These are phyloP conservation scores for Drosophila nr. perissopoda DNA, from an alignment of 2,888 invertebrate species.

Conservation along the genomic window DNA sequence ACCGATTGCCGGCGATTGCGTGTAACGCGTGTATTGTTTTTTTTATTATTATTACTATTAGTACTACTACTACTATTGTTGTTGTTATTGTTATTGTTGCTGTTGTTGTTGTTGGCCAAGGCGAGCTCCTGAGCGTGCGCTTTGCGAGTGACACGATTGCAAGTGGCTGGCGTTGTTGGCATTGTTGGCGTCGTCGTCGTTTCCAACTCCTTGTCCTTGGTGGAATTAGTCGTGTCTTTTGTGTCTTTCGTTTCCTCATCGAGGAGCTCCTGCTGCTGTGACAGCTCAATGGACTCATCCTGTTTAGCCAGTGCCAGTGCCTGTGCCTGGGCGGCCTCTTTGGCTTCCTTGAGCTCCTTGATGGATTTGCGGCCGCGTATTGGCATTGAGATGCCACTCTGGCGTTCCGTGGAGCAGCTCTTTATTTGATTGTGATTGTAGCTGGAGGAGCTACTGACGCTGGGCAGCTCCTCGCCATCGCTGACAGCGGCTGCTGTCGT, in stretches of 20 bases:
- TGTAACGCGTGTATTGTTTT: slow-evolving; percentile 79
- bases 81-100: slow-evolving; percentile 61
- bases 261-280: slow-evolving; percentile 30
- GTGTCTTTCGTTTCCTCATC: slow-evolving; percentile 56
- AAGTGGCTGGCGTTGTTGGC: slow-evolving; percentile 35
- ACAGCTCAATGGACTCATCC: slow-evolving; percentile 49
- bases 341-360: slow-evolving; percentile 73
- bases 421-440: slow-evolving; percentile 39
- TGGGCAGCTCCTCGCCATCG: slow-evolving; percentile 50
- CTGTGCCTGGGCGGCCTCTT: slow-evolving; percentile 46
- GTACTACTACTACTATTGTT: slow-evolving; percentile 63
- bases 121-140: slow-evolving; percentile 79
- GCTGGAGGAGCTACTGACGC: slow-evolving; percentile 21
- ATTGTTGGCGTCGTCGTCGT: slow-evolving; percentile 32
- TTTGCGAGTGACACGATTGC: slow-evolving; percentile 83
- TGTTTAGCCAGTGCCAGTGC: slow-evolving; percentile 35
- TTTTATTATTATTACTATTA: slow-evolving; percentile 50
- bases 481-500: slow-evolving; percentile 19
- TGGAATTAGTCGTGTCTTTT: slow-evolving; percentile 44
- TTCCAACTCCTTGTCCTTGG: slow-evolving; percentile 44
- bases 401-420: slow-evolving; percentile 59
- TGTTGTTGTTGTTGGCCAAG: slow-evolving; percentile 61
- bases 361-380: slow-evolving; percentile 81
- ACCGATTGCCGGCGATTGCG: slow-evolving; percentile 76
- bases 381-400: slow-evolving; percentile 11